Conservation (phyloP, 2,888 invertebrate genomes). For the Opisthograptis luteolata region DNA sequence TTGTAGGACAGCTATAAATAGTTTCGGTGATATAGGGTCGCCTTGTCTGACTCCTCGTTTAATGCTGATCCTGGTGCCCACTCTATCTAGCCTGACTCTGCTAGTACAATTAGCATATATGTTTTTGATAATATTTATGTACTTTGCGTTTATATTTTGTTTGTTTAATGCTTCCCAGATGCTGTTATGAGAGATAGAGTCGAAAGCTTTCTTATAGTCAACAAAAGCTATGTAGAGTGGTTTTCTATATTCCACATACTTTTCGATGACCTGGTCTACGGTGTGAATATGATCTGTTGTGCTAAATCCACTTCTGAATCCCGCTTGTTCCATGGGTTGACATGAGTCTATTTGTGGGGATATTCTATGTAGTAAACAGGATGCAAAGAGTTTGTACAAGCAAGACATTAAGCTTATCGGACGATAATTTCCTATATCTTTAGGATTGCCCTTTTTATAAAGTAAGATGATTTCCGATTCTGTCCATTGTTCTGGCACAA, state of each 20-base stretch:
- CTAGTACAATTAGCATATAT: not conserved
- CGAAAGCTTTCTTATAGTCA: no score
- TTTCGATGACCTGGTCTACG: not conserved
- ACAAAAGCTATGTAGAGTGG: no score
- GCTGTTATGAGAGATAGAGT: no score
- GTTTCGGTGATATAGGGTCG: not conserved
- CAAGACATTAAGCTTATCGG: not conserved
- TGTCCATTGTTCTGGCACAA: conserved; percentile 21
- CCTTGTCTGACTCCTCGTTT: not conserved
- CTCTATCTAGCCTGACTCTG: not conserved
- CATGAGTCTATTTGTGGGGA: not conserved
- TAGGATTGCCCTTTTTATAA: no score
- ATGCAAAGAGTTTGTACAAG: not conserved
- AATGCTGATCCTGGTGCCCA: not conserved
- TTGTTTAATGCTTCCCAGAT: no score
- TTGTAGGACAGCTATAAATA: no score
- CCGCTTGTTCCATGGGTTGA: not conserved
- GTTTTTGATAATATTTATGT: not conserved
- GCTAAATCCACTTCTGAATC: not conserved
- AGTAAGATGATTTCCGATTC: conserved; percentile 3
- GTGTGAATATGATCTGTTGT: no score
- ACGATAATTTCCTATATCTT: not conserved
- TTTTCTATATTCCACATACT: not conserved
- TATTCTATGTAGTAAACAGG: not conserved
- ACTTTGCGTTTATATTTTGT: not conserved